Evolutionary conservation across 2,888 invertebrate species (phyloP).

Genomic region (Ceramica pisi): DNA sequence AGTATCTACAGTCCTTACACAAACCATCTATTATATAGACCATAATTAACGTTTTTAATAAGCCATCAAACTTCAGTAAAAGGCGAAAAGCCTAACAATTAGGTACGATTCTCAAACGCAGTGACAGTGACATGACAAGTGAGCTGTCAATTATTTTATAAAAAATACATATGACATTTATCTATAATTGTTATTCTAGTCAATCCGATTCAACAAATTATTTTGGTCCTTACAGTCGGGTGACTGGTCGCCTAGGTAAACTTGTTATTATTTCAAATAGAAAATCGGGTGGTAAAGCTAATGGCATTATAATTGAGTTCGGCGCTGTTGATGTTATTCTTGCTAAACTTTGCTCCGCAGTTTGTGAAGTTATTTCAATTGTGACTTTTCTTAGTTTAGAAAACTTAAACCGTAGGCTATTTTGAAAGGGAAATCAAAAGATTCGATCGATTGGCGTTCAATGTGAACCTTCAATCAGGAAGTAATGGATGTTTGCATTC

Average conservation of each 20-base stretch:
- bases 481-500: neutral
- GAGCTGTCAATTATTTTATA: conserved; percentile 19
- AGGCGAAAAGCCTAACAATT: neutral
- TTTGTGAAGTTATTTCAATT: conserved; percentile 34
- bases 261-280: conserved; percentile 31
- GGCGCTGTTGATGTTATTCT: conserved; percentile 49
- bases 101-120: neutral
- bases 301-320: conserved; percentile 42
- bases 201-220: neutral
- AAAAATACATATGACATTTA: conserved; percentile 4
- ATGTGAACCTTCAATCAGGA: neutral
- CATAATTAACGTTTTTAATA: neutral
- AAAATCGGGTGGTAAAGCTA: conserved; percentile 17
- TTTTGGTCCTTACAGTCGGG: neutral
- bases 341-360: conserved; percentile 25
- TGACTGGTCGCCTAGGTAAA: conserved; percentile 12
- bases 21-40: neutral
- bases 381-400: conserved; percentile 20
- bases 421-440: conserved; percentile 18
- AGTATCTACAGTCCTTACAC: neutral
- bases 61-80: neutral
- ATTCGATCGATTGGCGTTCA: neutral
- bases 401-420: conserved; percentile 16
- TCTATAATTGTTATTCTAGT: neutral
- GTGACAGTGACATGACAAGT: conserved; percentile 8